These are phyloP conservation scores for Periophthalmus modestus DNA, from an alignment of 2,113 vertebrate genomes.

Conservation along the genomic window DNA sequence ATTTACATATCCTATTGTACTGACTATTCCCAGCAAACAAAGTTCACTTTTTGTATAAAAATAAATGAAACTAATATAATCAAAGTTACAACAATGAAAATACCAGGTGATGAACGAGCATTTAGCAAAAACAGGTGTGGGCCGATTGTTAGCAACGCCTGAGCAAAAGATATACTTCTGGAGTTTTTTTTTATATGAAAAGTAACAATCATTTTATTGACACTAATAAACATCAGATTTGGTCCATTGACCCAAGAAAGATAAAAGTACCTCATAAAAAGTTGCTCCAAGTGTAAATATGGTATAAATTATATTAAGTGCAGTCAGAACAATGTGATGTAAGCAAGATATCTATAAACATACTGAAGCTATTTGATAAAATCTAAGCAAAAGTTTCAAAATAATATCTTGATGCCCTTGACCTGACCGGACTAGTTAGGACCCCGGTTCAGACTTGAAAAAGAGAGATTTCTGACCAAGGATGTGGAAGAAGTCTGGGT, in stretches of 20 bases:
- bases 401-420: slow-evolving; percentile 1
- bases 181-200: not conserved
- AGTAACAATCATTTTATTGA: not conserved
- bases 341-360: not conserved
- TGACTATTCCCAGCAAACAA: not conserved
- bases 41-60: not conserved
- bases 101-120: not conserved
- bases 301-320: slow-evolving; percentile 1
- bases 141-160: not conserved
- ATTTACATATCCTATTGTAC: not conserved
- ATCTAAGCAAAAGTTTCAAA: not conserved
- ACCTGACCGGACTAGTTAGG: not conserved
- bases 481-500: slow-evolving; percentile 10
- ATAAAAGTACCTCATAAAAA: slow-evolving; percentile 1
- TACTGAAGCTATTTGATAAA: not conserved
- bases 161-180: not conserved
- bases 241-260: not conserved
- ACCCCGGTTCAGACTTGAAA: slow-evolving; percentile 53
- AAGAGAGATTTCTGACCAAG: slow-evolving; percentile 35
- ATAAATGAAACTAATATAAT: not conserved
- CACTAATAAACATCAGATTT: not conserved
- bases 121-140: slow-evolving; percentile 2
- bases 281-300: slow-evolving; percentile 9
- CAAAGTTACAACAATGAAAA: not conserved
- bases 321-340: slow-evolving; percentile 2